Conservation (phyloP, 2,797 vertebrate species). For the Pseudochirops corinnae region DNA sequence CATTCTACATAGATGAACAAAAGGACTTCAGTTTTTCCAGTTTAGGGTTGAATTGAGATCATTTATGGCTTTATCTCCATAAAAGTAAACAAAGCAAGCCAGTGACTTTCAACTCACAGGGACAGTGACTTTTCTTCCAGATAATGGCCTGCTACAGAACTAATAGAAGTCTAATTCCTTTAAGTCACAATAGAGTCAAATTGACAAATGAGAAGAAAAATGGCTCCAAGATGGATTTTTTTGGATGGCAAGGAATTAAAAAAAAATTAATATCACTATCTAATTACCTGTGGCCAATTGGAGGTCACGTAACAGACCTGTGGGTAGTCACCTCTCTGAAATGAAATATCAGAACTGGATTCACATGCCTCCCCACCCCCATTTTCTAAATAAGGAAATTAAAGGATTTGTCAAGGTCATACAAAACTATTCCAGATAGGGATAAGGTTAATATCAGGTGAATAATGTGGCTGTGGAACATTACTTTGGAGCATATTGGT, state of each 20-base stretch:
- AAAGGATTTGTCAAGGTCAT: background rate
- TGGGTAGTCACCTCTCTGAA: background rate
- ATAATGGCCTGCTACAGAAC: background rate
- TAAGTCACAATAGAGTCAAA: background rate
- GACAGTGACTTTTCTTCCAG: background rate
- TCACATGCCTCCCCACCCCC: background rate
- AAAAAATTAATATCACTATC: background rate
- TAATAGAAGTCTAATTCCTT: background rate
- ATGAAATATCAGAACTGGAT: background rate
- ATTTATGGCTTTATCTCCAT: background rate
- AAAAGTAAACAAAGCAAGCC: background rate
- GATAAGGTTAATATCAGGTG: background rate
- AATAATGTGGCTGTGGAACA: background rate
- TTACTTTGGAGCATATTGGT: background rate
- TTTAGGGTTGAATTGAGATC: background rate
- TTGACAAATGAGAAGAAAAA: background rate
- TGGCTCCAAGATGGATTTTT: background rate
- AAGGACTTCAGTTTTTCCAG: background rate
- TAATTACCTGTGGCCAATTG: background rate
- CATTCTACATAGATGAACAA: background rate
- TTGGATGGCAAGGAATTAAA: background rate
- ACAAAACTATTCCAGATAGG: background rate
- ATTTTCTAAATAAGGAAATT: background rate
- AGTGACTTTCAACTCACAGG: background rate
- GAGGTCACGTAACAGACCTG: background rate